Base-by-base conservation (phyloP, 2,113 vertebrate species). In the Chlorocebus sabaeus region DNA sequence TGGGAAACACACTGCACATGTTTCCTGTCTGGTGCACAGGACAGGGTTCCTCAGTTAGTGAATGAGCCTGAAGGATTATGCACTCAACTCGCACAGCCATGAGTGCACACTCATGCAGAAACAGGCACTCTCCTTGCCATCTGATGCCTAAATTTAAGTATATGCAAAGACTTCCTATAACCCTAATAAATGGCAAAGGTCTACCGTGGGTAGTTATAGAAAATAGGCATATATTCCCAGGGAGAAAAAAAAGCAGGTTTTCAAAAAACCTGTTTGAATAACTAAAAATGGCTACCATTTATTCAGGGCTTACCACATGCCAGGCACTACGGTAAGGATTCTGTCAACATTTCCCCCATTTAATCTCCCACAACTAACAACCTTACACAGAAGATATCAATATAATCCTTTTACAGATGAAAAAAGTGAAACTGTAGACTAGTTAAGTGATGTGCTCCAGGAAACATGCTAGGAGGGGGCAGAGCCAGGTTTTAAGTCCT, bases 281-380 rank as follows among this genome's bases (percentile, higher is more conserved):
- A n/a, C 70, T 93, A 61, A 32, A 97, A 72, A 64, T 27, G 43
- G 45, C 45, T 90, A 67, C 40, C 18, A 14, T 76, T 79, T 90
- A 76, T 83, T 92, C 25, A 72, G 55, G 38, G 38, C 27, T 86
- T 81, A 80, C 81, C 59, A 16, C n/a, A 30, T 75, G 17, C 25
- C 45, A 35, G 10, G 70, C 13, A 40, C 18, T 70, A 86, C 27
- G 40, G 32, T 59, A 79, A 88, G 70, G 43, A 40, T 43, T 89
- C n/a, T 94, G 64, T 89, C 82, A 90, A 81, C 57, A 89, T 89
- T 93, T 94, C 68, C 75, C 27, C 32, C 43, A 78, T 67, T 73
- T 70, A 93, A 38, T 86, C 25, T 85, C 57, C 79, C 57, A 79
- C 8, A 68, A 68, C 23, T 88, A 90, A 89, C 59, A 95, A 20